These are phyloP conservation scores for Cathartes aura DNA, from an alignment of 2,113 vertebrate genomes.

Conservation along the genomic window DNA sequence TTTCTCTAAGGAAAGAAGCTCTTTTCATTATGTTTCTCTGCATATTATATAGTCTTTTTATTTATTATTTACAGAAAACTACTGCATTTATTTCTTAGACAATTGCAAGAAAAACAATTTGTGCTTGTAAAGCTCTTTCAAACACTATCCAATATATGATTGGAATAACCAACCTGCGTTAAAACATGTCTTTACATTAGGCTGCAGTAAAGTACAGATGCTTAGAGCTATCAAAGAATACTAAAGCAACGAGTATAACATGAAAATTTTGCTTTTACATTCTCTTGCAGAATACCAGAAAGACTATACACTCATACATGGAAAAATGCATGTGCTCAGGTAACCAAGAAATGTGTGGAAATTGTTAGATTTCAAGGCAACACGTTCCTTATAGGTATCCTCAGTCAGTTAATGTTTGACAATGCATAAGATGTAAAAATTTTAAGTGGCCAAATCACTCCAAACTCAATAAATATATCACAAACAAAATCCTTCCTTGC, in stretches of 20 bases:
- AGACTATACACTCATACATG: neutral
- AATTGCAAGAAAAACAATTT: conserved; percentile 10
- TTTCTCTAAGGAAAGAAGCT: neutral
- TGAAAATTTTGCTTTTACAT: neutral
- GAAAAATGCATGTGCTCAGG: neutral
- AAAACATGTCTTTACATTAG: neutral
- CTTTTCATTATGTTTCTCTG: neutral
- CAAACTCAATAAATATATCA: neutral
- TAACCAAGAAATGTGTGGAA: neutral
- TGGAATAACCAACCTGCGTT: neutral
- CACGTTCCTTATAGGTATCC: neutral
- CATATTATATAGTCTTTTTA: neutral
- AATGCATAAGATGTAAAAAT: neutral
- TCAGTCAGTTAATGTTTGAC: neutral
- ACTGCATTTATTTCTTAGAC: neutral
- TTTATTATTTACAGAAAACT: conserved; percentile 28
- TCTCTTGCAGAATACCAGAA: neutral
- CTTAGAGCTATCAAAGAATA: neutral
- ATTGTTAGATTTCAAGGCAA: neutral
- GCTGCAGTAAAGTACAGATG: neutral
- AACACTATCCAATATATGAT: neutral
- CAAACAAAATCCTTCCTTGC: neutral
- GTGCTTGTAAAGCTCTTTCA: neutral
- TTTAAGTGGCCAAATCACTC: neutral
- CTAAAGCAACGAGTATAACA: neutral